Percentiles rank a stretch among this genome's conserved stretches.
These are phyloP conservation scores for Acestrorhynchus altus DNA, from an alignment of 2,797 vertebrate genomes.

Conservation along the genomic window DNA sequence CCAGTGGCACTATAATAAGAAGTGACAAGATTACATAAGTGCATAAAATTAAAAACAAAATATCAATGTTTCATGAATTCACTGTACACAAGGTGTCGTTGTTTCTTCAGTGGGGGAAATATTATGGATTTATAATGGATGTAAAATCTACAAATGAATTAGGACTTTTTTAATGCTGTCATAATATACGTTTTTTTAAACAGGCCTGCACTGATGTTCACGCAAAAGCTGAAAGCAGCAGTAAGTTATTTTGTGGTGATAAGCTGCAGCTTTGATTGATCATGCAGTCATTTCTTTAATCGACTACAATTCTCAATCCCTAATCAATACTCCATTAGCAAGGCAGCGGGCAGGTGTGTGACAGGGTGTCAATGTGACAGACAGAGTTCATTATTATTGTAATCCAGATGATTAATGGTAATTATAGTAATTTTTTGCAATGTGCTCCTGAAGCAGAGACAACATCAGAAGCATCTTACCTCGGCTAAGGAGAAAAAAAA, in stretches of 20 bases:
- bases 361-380: slow-evolving; percentile 5
- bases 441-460: too few species aligned
- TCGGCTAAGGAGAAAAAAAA: too few species aligned
- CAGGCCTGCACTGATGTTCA: not conserved
- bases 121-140: too few species aligned
- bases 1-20: not conserved
- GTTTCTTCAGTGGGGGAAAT: not conserved
- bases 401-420: not conserved
- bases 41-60: too few species aligned
- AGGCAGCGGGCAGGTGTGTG: slow-evolving; percentile 20
- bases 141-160: too few species aligned
- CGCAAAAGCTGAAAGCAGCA: not conserved
- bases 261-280: not conserved
- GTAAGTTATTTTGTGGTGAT: not conserved
- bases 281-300: not conserved
- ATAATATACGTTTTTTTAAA: not conserved
- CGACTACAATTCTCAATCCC: not conserved
- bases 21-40: too few species aligned
- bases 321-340: slow-evolving; percentile 65
- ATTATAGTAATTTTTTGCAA: not conserved
- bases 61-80: too few species aligned
- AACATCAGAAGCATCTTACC: too few species aligned
- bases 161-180: too few species aligned
- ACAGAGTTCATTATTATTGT: slow-evolving; percentile 27
- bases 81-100: not conserved